Percentiles rank a stretch among this genome's conserved stretches.
phyloP scores from a whole-genome alignment of 2,797 vertebrate species.

The Cyclopterus lumpus region DNA sequence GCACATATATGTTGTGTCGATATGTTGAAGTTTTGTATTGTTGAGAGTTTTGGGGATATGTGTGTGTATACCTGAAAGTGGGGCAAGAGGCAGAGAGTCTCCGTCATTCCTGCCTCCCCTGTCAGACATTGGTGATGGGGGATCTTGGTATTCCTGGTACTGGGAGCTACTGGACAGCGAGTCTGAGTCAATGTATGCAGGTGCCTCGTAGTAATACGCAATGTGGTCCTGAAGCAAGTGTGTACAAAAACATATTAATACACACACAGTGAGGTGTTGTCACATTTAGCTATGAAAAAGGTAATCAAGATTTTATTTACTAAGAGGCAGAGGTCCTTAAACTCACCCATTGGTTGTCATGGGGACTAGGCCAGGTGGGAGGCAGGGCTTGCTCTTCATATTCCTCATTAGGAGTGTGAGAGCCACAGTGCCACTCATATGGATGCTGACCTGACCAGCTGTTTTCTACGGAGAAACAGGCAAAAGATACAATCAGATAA shows the following conservation, averaged over 20 bases:
- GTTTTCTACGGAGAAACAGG: slow-evolving; percentile 70
- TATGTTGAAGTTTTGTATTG: neutral
- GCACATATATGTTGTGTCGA: neutral
- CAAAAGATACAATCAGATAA: slow-evolving; percentile 12
- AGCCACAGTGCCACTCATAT: slow-evolving; percentile 78
- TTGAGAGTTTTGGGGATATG: slow-evolving; percentile 1
- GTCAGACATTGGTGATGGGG: slow-evolving; percentile 75
- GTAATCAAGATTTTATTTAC: neutral
- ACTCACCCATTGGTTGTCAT: slow-evolving; percentile 78
- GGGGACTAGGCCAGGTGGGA: slow-evolving; percentile 63
- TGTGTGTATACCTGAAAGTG: slow-evolving; percentile 74
- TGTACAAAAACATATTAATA: neutral
- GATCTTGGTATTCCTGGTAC: slow-evolving; percentile 80
- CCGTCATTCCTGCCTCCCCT: slow-evolving; percentile 53
- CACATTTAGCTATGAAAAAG: neutral
- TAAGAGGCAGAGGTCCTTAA: neutral
- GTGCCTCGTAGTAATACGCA: slow-evolving; percentile 53
- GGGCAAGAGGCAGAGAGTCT: slow-evolving; percentile 64
- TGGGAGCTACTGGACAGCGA: slow-evolving; percentile 85
- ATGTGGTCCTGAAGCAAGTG: slow-evolving; percentile 68
- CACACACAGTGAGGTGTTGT: neutral
- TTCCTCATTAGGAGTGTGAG: slow-evolving; percentile 60
- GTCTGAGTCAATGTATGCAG: slow-evolving; percentile 81
- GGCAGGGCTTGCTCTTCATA: slow-evolving; percentile 60
- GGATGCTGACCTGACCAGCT: slow-evolving; percentile 81